Evolutionary conservation across 2,113 vertebrate genomes (phyloP).

Genomic region (Leucopternis melanops): DNA sequence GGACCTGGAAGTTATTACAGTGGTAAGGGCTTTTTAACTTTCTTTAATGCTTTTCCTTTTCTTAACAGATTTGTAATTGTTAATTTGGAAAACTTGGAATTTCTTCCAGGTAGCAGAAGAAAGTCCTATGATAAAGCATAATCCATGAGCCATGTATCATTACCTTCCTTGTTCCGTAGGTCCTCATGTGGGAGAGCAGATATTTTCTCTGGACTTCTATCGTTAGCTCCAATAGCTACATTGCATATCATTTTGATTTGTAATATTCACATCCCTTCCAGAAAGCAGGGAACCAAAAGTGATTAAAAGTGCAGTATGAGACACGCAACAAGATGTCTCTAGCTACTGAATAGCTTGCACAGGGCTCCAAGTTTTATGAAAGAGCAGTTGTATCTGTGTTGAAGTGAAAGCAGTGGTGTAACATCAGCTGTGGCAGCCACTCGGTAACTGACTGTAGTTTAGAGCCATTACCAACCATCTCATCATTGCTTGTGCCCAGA

Average conservation of each 20-base stretch:
- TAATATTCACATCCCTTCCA: background rate
- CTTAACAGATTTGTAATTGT: background rate
- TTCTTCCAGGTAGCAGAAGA: background rate
- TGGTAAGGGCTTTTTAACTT: constrained; percentile 75
- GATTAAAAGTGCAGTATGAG: background rate
- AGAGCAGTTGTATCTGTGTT: background rate
- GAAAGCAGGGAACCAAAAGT: background rate
- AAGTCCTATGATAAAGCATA: background rate
- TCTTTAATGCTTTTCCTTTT: background rate
- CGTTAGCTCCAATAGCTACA: background rate
- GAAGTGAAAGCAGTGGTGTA: background rate
- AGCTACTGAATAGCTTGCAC: background rate
- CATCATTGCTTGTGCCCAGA: background rate
- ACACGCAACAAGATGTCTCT: background rate
- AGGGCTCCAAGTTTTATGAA: background rate
- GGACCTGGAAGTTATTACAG: constrained; percentile 92
- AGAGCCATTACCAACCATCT: background rate
- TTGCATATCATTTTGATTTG: background rate
- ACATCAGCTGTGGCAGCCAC: background rate
- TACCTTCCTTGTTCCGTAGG: background rate
- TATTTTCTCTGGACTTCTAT: background rate
- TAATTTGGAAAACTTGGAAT: background rate
- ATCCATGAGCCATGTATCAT: background rate
- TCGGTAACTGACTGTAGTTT: background rate
- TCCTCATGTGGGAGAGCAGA: background rate